phyloP scores from a whole-genome alignment of 2,888 invertebrate genomes.

The Molorchus minor region DNA sequence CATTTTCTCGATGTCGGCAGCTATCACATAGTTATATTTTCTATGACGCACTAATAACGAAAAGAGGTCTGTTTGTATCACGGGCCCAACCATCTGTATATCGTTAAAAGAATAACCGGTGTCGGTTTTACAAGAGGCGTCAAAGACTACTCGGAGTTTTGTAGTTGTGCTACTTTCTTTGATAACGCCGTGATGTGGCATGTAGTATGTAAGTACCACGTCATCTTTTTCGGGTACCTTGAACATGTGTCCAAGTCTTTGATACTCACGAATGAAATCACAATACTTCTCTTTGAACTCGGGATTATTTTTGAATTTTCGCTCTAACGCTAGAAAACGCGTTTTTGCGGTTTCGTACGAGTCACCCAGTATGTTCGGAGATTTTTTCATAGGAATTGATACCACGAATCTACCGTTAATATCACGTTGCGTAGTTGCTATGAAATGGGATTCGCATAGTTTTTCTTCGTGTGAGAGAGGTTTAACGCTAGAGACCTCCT shows the following conservation, averaged over 20 bases:
- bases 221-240: background rate
- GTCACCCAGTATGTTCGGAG: conserved; percentile 14
- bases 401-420: conserved; percentile 23
- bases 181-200: conserved; percentile 33
- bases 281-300: conserved; percentile 5
- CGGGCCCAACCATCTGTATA: conserved; percentile 25
- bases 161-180: conserved; percentile 29
- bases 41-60: conserved; percentile 31
- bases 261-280: background rate
- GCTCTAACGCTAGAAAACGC: conserved; percentile 15
- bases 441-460: conserved; percentile 17
- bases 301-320: conserved; percentile 20
- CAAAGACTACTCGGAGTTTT: conserved; percentile 35
- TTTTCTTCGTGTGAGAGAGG: conserved; percentile 5
- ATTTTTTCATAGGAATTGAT: conserved; percentile 27
- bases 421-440: conserved; percentile 5
- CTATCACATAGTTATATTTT: conserved; percentile 28
- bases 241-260: conserved; percentile 4
- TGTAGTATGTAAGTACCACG: conserved; percentile 12
- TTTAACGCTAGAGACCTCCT: background rate
- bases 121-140: conserved; percentile 22
- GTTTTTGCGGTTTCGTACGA: conserved; percentile 20
- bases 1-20: conserved; percentile 37
- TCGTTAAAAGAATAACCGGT: conserved; percentile 31
- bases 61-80: conserved; percentile 28